Evolutionary conservation across 2,113 vertebrate species (phyloP), one percentile per base, ranked within the genome.

Genomic region (Rutilus rutilus): DNA sequence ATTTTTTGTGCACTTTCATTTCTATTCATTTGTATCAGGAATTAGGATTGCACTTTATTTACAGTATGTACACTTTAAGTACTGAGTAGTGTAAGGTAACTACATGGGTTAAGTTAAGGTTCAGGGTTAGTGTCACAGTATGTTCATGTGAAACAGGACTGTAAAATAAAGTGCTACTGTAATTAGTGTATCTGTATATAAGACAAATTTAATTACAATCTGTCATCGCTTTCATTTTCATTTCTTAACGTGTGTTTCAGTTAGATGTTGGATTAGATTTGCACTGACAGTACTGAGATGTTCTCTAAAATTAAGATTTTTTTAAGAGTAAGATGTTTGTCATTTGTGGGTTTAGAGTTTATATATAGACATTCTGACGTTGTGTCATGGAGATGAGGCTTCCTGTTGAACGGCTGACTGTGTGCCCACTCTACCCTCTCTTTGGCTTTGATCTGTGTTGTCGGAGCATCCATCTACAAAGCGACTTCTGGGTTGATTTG

Each of bases 401-500:
- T 91, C 87, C 85, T 89, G 79, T 85, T 71, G n/a, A 71, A 36
- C 5, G 30, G 4, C 11, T 59, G n/a, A 30, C 33, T 8, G 1
- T 54, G 30, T 30, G 15, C 45, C 30, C 6, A 21, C 0, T 42
- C 59, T 47, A 15, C 8, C 50, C 5, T 5, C 30, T 84, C 10
- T 52, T 3, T 17, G 36, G 47, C 59, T 62, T 82, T 87, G 45
- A 86, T 83, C 50, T 71, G 42, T 75, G 27, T 86, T 84, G 83
- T 85, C 82, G 84, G 36, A 81, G 73, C 74, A 57, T 36, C 45
- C 17, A 85, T 87, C 59, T 89, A 76, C 82, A 83, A 78, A 71
- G 59, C 45, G 59, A 80, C 65, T 82, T 89, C 78, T 89, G 85
- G 82, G 86, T 82, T 82, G 27, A 90, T 90, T 91, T 90, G 87